Evolutionary conservation across 2,113 vertebrate species (phyloP), one percentile per base, ranked within the genome.

Genomic region (Onychostoma macrolepis): DNA sequence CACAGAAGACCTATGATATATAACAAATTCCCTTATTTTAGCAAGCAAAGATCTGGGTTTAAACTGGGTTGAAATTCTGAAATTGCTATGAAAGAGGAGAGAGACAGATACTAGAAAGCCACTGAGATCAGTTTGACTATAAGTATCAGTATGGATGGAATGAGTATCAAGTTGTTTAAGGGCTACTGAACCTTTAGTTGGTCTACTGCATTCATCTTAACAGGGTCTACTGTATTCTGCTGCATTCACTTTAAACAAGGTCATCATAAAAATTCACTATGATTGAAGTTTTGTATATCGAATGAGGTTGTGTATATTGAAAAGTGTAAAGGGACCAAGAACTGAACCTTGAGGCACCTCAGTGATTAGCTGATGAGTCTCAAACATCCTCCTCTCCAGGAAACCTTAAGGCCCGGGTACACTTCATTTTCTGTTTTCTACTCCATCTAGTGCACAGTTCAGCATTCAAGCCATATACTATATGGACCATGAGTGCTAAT

Each of bases 161-260:
- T 76, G n/a, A 8, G 13, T 77, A 50, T 48, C 3, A 77, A 24
- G 36, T 12, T 74, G 36, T 10, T 75, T 43, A n/a, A 45, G 36
- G 21, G 21, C 11, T 75, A 43, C 72, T 75, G 41, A 75, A 75
- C 10, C 24, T 75, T 75, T 72, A 72, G 36, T 75, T 75, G 72
- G 33, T n/a, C 9, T 72, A 72, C 69, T 38, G 33, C 33, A 24
- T 72, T 72, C 15, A 71, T 2, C 48, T 19, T 53, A 71, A 36
- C 3, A 21, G 17, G 17, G 5, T 19, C 48, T 53, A 53, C 15
- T 19, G 48, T 9, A 21, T 56, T 26, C 36, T 72, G 36, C 69
- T 72, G 36, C 21, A 41, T 74, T 24, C 15, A 38, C 19, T 56
- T 56, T 56, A 72, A 71, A 72, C 36, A 72, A 10, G 33, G 36